phyloP scores from a whole-genome alignment of 2,888 invertebrate genomes.

The Pristionchus mayeri region DNA sequence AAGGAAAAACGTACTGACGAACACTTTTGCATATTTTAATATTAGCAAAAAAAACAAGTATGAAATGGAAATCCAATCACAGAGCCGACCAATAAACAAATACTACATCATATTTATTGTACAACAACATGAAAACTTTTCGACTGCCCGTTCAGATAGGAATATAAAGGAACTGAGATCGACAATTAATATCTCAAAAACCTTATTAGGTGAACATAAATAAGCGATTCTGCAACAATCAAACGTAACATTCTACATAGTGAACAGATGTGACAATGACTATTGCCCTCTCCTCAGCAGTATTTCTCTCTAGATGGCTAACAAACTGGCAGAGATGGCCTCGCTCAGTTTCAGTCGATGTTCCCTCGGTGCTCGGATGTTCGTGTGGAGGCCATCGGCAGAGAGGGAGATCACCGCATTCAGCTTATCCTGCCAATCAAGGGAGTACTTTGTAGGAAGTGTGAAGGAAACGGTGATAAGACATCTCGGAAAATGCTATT shows the following conservation, averaged over 20 bases:
- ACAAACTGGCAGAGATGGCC: slow-evolving; percentile 15
- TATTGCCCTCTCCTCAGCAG: neutral
- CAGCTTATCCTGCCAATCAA: slow-evolving; percentile 14
- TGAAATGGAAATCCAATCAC: neutral
- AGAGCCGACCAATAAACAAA: neutral
- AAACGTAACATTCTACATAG: neutral
- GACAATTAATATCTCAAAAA: neutral
- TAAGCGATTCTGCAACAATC: neutral
- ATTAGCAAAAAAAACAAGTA: neutral
- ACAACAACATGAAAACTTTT: neutral
- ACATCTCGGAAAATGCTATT: neutral
- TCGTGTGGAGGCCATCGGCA: slow-evolving; percentile 44
- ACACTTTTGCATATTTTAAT: slow-evolving; percentile 38
- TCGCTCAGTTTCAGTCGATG: slow-evolving; percentile 32
- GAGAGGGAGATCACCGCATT: slow-evolving; percentile 40
- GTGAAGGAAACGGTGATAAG: neutral
- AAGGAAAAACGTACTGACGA: slow-evolving; percentile 48
- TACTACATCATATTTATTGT: neutral
- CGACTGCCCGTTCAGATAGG: neutral
- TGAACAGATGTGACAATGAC: neutral
- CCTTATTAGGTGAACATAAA: neutral
- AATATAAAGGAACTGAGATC: neutral
- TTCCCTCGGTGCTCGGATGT: slow-evolving; percentile 44
- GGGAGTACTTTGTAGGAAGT: neutral
- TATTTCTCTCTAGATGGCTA: neutral